Base-by-base conservation (phyloP, 2,888 invertebrate species). In the Scelioninae gen. 2 region DNA sequence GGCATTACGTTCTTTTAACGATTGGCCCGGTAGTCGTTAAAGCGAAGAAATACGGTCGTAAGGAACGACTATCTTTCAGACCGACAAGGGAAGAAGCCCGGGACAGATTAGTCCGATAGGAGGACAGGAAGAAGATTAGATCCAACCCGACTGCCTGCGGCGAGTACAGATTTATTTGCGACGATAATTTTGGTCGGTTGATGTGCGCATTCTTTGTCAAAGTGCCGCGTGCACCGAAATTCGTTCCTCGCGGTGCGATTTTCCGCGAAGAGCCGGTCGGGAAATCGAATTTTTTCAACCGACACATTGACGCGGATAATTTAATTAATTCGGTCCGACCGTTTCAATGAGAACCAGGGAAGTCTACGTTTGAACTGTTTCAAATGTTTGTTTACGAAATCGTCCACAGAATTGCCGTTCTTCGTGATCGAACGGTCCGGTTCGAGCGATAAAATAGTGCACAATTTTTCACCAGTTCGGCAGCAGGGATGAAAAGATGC, bases 1-100 rank as follows among this genome's bases (percentile, higher is more conserved):
- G n/a, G 67, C 72, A 74, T 78, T 75, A 77, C 64, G 73, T 60
- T 77, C 63, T 75, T 77, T 78, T 76, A 78, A 78, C 76, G 78
- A 77, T 71, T 76, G 69, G 75, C 61, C 76, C 74, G 57, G 63
- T 57, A 18, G 71, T 74, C 75, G 77, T 77, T 74, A 75, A 67
- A 69, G 41, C 68, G 65, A 73, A 73, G 76, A 79, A 78, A 77
- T 77, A 73, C 76, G 77, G 73, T 76, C 75, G 43, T 31, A 52
- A 57, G 57, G 58, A 73, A 68, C 52, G 68, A 64, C 45, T 68
- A 68, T 55, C 75, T 73, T 28, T 19, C 11, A 5, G 35, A n/a
- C 7, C 55, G 45, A n/a, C n/a, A n/a, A 46, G 55, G 55, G 61
- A 61, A 63, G 50, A 69, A 76, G 73, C 70, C 16, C 63, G 22